Base-by-base conservation (phyloP, 1,140 invertebrate genomes). In the Sycophila sp. region DNA sequence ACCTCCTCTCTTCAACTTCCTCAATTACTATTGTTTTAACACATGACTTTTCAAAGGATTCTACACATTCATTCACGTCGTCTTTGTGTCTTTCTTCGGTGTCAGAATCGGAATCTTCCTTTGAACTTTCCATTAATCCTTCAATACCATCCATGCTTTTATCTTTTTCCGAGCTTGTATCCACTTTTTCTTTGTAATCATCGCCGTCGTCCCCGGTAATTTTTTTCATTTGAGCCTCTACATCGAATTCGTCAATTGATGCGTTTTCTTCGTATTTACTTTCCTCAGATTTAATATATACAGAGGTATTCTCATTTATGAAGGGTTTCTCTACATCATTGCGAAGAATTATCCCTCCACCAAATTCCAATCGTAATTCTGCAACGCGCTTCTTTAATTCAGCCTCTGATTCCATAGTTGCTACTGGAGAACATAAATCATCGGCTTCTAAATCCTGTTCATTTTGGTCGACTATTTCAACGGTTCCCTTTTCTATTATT, bases 311-410 rank as follows among this genome's bases (percentile, higher is more conserved):
- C 34, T 45, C 11, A 3, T 80, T 70, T 1, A 70, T 66, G 5
- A 74, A 69, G 0, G 56, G 75, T 28, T 67, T 80, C 6, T 78
- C 72, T 2, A 51, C 40, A 53, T 78, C 76, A 47, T 51, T 65
- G 32, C 45, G 73, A 11, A 56, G 32, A 1, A 34, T 65, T 7
- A 85, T 72, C 53, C 74, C 72, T 34, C 78, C 81, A n/a, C 76
- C 77, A 53, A 85, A 87, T 63, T 87, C 86, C 13, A 87, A 76
- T 62, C 81, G 80, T 81, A 87, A 83, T 55, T 88, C 83, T 5
- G 80, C 81, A 4, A 82, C 81, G 5, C 84, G 73, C 66, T 87
- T 81, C 32, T 87, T 86, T 5, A 86, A 62, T 40, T 83, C 76
- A 11, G 77, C 76, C 32, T 87, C 86, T 0, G 85, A 81, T 69